These are phyloP conservation scores for Gymnocypris eckloni DNA, from an alignment of 2,797 vertebrate genomes.

Conservation along the genomic window DNA sequence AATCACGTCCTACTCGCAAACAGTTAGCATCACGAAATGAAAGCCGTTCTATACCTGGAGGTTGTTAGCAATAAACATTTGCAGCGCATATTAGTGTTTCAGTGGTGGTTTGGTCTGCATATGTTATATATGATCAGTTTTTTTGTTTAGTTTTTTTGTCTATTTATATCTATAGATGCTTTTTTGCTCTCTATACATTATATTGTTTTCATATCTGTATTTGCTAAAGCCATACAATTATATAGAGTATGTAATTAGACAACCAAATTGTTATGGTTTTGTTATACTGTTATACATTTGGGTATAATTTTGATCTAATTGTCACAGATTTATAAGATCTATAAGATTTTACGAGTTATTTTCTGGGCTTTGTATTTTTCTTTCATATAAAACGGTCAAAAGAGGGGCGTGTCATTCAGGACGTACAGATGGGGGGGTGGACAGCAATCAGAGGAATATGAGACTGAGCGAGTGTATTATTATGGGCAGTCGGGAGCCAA, in stretches of 20 bases:
- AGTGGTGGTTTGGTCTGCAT: background rate
- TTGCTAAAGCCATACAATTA: background rate
- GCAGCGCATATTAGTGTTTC: background rate
- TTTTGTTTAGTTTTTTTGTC: background rate
- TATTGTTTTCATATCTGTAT: background rate
- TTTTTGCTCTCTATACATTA: background rate
- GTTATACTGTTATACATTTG: background rate
- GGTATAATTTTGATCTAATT: background rate
- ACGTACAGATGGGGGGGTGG: background rate
- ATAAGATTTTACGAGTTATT: background rate
- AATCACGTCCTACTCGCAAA: conserved; percentile 1
- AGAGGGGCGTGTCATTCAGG: background rate
- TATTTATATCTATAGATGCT: background rate
- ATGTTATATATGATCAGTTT: background rate
- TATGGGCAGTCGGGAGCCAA: background rate
- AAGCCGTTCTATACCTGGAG: background rate
- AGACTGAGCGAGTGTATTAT: conserved; percentile 28
- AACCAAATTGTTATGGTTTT: background rate
- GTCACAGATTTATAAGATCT: background rate
- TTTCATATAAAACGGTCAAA: background rate
- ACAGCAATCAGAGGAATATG: conserved; percentile 36
- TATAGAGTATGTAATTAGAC: background rate
- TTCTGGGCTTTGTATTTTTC: background rate
- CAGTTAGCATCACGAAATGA: conserved; percentile 27
- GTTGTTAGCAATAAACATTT: background rate